Evolutionary conservation across 2,888 invertebrate genomes (phyloP).

Genomic region (Ctenicera cuprea): DNA sequence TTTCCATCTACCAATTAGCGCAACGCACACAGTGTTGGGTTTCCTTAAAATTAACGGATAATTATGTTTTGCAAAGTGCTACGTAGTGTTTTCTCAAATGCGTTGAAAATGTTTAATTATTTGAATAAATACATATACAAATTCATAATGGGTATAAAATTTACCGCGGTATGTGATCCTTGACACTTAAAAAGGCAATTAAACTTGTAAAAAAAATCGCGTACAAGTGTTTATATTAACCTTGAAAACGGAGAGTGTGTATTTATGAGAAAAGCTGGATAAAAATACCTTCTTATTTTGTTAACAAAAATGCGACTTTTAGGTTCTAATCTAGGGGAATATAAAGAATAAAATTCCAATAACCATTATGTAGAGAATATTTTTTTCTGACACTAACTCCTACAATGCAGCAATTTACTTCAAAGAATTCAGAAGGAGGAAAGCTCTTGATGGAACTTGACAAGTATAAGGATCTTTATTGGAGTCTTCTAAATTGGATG

Average conservation of each 20-base stretch:
- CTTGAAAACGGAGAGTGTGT: slow-evolving; percentile 5
- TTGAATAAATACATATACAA: background rate
- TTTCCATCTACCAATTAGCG: slow-evolving; percentile 40
- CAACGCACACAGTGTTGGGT: slow-evolving; percentile 14
- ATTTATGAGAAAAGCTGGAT: background rate
- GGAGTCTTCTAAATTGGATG: slow-evolving; percentile 39
- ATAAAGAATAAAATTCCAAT: slow-evolving; percentile 4
- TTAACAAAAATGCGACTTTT: background rate
- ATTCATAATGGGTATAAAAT: background rate
- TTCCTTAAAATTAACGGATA: slow-evolving; percentile 31
- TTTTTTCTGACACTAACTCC: slow-evolving; percentile 28
- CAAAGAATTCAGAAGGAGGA: slow-evolving; percentile 34
- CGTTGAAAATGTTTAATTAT: background rate
- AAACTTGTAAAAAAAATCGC: slow-evolving; percentile 5
- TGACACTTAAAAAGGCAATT: slow-evolving; percentile 8
- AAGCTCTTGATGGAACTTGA: slow-evolving; percentile 42
- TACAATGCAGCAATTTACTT: slow-evolving; percentile 37
- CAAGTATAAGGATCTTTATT: slow-evolving; percentile 40
- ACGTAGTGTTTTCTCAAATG: slow-evolving; percentile 6
- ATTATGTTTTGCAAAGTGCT: slow-evolving; percentile 34
- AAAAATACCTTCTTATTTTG: background rate
- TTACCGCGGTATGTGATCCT: background rate
- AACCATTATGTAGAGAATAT: slow-evolving; percentile 14
- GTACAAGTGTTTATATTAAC: background rate
- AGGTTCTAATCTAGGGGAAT: background rate